Conservation (phyloP, 2,113 vertebrate species). For the Aspiorhynchus laticeps region DNA sequence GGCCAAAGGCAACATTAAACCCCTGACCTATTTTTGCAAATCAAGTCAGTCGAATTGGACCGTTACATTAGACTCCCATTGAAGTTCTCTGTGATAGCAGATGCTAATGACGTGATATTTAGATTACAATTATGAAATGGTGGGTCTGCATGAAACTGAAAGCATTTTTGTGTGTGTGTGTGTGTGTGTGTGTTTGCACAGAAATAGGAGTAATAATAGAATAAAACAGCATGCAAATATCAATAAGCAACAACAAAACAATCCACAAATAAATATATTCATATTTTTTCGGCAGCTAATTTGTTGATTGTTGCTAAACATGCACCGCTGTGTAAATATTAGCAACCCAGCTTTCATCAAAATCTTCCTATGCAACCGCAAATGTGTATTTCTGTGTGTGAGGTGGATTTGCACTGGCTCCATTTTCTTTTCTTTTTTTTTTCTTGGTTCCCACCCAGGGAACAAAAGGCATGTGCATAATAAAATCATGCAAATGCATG, state of each 20-base stretch:
- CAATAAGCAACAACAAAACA: background rate
- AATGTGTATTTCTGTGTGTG: background rate
- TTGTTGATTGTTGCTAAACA: background rate
- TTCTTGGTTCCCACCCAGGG: slow-evolving; percentile 63
- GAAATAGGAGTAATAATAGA: background rate
- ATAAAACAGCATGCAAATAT: background rate
- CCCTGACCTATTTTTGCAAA: slow-evolving; percentile 51
- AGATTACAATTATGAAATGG: background rate
- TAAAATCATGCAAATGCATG: slow-evolving; percentile 85
- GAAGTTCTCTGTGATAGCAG: background rate
- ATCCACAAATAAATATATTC: background rate
- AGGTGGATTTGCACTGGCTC: background rate
- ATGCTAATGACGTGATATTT: background rate
- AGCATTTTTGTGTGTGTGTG: background rate
- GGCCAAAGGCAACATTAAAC: slow-evolving; percentile 43
- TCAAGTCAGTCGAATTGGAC: slow-evolving; percentile 16
- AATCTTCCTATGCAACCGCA: background rate
- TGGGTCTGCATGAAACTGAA: background rate
- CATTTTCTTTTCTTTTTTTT: slow-evolving; percentile 19
- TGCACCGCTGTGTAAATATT: slow-evolving; percentile 10
- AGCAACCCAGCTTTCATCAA: background rate
- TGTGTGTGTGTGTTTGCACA: background rate
- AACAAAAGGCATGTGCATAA: slow-evolving; percentile 85
- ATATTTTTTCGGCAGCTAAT: background rate
- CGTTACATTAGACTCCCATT: background rate